Evolutionary conservation across 2,888 invertebrate species (phyloP), one percentile per base, ranked within the genome.

Genomic region (Agrochola macilenta): DNA sequence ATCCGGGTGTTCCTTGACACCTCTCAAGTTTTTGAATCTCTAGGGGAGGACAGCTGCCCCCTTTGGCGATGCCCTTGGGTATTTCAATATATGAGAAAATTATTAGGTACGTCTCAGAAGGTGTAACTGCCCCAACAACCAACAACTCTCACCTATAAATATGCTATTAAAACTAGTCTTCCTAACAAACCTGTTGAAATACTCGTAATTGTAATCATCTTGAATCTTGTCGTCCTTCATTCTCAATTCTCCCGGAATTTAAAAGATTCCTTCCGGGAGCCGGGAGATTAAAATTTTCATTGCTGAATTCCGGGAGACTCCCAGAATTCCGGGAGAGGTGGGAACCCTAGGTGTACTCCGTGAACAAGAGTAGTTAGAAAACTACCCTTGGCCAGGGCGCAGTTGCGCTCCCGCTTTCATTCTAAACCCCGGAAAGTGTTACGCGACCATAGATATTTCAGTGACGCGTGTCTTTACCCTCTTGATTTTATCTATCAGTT

Each of bases 171-270:
- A 69, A 80, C 35, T 54, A 65, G 58, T 74, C 23, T 64, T 58
- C 43, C n/a, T 65, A 54, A 35, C 1, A 70, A 80, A 69, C 46
- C 49, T 14, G 69, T 46, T 17, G 8, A 39, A 46, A 12, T n/a
- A n/a, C n/a, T n/a, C n/a, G n/a, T n/a, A 17, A 58, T 69, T 81
- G 66, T 61, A 54, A 65, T 39, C 2, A 30, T 65, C 23, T 65
- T 52, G 64, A 75, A 81, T 46, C 20, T 61, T 26, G 74, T 58
- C 52, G 43, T 61, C 43, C 66, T 74, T 68, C 66, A 46, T 46
- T 35, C 5, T n/a, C n/a, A n/a, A n/a, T n/a, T n/a, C n/a, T n/a
- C n/a, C n/a, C n/a, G n/a, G 35, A 35, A 35, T 35, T 35, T 35
- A 3, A 35, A 35, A 35, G 3, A 35, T 35, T 35, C 35, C 35